phyloP scores from a whole-genome alignment of 2,113 vertebrate genomes.

The Lepus americanus region DNA sequence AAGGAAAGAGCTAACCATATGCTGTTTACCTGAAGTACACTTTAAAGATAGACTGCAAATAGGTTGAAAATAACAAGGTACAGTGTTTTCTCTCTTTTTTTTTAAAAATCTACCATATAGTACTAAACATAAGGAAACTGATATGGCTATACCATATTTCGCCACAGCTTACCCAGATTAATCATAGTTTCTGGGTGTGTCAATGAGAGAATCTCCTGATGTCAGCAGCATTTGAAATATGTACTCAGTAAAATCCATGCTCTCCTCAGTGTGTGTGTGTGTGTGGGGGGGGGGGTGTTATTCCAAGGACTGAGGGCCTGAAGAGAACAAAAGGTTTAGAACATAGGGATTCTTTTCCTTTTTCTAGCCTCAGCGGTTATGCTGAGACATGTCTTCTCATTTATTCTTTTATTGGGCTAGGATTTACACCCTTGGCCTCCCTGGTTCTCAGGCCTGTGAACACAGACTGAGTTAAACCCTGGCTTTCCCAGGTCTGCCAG shows the following conservation, averaged over 20 bases:
- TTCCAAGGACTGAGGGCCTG: not conserved
- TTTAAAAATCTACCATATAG: not conserved
- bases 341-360: not conserved
- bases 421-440: too few species aligned
- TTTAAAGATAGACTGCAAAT: not conserved
- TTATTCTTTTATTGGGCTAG: not conserved
- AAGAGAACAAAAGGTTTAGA: not conserved
- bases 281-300: not conserved
- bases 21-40: not conserved
- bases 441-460: not conserved
- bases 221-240: not conserved
- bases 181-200: not conserved
- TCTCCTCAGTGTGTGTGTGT: not conserved
- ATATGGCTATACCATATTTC: not conserved
- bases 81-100: not conserved
- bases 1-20: not conserved
- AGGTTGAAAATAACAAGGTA: constrained; percentile 26
- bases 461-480: not conserved
- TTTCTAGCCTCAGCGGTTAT: not conserved
- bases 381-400: not conserved
- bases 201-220: not conserved
- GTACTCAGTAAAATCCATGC: not conserved
- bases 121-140: not conserved
- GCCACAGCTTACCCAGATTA: not conserved
- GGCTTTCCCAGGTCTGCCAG: not conserved